Conservation (phyloP, 2,888 invertebrate species). For the Adelognathus sp. region DNA sequence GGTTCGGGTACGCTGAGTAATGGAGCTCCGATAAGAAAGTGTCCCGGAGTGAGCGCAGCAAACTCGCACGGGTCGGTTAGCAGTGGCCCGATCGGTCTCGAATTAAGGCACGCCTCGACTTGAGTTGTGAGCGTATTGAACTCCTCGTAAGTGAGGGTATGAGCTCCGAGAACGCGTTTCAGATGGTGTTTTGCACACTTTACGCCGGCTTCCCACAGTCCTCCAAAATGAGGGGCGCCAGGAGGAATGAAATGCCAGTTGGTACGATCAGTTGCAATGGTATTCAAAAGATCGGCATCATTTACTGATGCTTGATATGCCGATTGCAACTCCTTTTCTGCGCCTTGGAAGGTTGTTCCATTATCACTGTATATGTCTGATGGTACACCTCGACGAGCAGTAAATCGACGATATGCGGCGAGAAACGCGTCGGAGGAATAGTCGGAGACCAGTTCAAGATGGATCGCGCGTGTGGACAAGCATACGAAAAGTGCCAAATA, state of each 20-base stretch:
- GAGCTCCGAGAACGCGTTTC: not conserved
- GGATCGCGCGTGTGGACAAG: slow-evolving; percentile 67
- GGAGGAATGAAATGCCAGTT: slow-evolving; percentile 72
- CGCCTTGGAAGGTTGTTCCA: slow-evolving; percentile 68
- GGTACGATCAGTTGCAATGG: slow-evolving; percentile 55
- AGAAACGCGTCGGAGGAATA: slow-evolving; percentile 55
- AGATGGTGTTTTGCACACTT: slow-evolving; percentile 67
- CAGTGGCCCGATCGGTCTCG: slow-evolving; percentile 1
- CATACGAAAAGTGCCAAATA: slow-evolving; percentile 61
- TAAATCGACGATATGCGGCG: slow-evolving; percentile 66
- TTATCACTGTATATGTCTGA: slow-evolving; percentile 36
- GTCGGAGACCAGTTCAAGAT: slow-evolving; percentile 68
- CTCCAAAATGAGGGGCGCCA: slow-evolving; percentile 63
- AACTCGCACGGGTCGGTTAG: not conserved
- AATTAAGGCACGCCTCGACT: slow-evolving; percentile 8
- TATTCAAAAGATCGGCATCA: not conserved
- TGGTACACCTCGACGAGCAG: slow-evolving; percentile 66
- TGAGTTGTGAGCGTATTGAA: not conserved
- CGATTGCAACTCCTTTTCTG: slow-evolving; percentile 51
- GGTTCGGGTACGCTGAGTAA: slow-evolving; percentile 7
- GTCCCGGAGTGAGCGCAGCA: slow-evolving; percentile 34
- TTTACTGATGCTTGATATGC: not conserved
- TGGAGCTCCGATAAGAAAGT: not conserved
- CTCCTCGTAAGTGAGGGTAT: slow-evolving; percentile 1
- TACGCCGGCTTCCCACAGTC: slow-evolving; percentile 65